Conservation (phyloP, 2,888 invertebrate genomes). For the Diarsia mendica region DNA sequence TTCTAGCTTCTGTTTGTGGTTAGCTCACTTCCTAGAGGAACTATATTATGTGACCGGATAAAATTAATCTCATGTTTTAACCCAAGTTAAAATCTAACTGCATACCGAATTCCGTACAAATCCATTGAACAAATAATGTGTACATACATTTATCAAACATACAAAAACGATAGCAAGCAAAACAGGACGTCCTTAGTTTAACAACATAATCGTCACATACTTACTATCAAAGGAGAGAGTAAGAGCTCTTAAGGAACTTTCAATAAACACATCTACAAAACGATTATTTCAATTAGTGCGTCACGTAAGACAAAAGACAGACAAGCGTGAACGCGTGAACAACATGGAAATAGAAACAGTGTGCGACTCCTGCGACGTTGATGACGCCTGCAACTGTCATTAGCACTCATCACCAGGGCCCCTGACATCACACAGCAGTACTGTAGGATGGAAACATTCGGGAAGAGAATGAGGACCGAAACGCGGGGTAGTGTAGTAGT, state of each 20-base stretch:
- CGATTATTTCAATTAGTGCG: conserved; percentile 30
- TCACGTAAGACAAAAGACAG: conserved; percentile 57
- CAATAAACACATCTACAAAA: conserved; percentile 28
- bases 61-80: neutral
- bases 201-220: neutral
- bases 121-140: too few species aligned
- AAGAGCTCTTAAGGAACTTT: neutral
- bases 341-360: conserved; percentile 53
- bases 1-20: neutral
- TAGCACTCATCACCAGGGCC: conserved; percentile 42
- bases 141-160: neutral
- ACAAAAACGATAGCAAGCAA: neutral
- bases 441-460: conserved; percentile 35
- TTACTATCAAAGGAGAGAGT: neutral
- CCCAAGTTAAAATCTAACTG: neutral
- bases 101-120: neutral
- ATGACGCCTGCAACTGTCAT: conserved; percentile 56
- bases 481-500: neutral
- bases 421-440: conserved; percentile 5
- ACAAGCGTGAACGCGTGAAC: conserved; percentile 44
- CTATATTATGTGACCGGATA: neutral
- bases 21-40: neutral
- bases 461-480: conserved; percentile 4
- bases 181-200: neutral
- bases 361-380: conserved; percentile 13